These are phyloP conservation scores for Drosophila eugracilis DNA, from an alignment of 1,140 invertebrate species.

Conservation along the genomic window DNA sequence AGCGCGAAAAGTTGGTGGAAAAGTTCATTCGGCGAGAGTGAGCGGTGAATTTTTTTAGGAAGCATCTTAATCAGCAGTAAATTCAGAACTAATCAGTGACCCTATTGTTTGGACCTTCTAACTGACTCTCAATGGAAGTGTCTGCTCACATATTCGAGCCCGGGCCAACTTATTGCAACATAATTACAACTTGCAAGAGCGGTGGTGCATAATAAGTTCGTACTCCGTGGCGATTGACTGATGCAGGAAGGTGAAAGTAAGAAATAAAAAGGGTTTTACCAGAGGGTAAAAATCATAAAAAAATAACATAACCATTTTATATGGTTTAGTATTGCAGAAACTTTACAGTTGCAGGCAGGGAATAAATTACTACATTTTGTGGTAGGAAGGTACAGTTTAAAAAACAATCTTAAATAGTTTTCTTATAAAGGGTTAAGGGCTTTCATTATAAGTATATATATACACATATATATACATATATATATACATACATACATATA, in stretches of 20 bases:
- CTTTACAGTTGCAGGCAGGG: too few relatives aligned
- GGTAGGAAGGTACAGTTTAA: too few relatives aligned
- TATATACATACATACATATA: too few relatives aligned
- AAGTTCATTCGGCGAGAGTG: constrained; percentile 51
- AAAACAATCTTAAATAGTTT: neutral
- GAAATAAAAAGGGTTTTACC: neutral
- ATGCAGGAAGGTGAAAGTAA: constrained; percentile 16
- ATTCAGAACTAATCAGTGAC: constrained; percentile 79
- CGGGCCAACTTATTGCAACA: constrained; percentile 67
- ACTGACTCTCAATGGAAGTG: constrained; percentile 36
- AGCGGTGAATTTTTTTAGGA: constrained; percentile 62
- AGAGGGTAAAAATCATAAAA: too few relatives aligned
- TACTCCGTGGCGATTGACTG: constrained; percentile 40
- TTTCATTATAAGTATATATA: too few relatives aligned
- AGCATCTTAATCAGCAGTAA: constrained; percentile 82
- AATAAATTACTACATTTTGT: too few relatives aligned
- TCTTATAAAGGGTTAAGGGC: neutral
- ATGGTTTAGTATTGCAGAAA: too few relatives aligned
- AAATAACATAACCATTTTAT: too few relatives aligned
- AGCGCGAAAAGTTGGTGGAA: constrained; percentile 52
- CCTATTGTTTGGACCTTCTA: constrained; percentile 62
- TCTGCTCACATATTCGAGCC: constrained; percentile 48
- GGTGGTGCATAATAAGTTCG: constrained; percentile 60
- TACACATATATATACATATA: too few relatives aligned
- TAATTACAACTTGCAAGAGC: constrained; percentile 62